Evolutionary conservation across 2,797 vertebrate genomes (phyloP).

Genomic region (Momotus momota): DNA sequence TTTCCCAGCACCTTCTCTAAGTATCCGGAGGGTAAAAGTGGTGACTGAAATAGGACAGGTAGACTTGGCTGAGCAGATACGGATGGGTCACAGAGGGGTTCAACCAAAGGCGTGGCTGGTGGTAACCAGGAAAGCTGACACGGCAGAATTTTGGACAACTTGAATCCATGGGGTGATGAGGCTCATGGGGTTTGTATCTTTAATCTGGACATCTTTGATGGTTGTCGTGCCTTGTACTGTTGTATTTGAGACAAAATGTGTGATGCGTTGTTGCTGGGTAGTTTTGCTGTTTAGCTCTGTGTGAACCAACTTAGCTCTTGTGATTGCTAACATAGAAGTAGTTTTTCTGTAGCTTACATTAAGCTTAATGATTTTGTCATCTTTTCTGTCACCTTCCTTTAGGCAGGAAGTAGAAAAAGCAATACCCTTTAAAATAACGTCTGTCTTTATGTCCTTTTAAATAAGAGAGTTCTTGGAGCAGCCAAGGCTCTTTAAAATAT

Average conservation of each 20-base stretch:
- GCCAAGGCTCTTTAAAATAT: background rate
- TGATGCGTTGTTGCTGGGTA: background rate
- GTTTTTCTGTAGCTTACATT: background rate
- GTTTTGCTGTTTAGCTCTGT: background rate
- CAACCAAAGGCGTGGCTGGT: too few species aligned
- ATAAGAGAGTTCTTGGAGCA: background rate
- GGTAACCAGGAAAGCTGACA: background rate
- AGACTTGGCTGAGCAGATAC: background rate
- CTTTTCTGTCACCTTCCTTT: background rate
- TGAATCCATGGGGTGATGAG: background rate
- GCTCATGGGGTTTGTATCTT: background rate
- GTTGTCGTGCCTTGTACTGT: background rate
- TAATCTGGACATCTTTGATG: background rate
- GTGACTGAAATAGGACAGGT: background rate
- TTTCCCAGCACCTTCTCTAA: accelerated
- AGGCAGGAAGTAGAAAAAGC: background rate
- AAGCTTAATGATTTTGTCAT: background rate
- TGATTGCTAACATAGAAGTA: background rate
- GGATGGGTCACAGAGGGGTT: background rate
- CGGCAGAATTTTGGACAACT: background rate
- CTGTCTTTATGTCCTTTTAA: background rate
- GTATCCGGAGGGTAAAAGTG: background rate
- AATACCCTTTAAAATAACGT: background rate
- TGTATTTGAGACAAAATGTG: background rate
- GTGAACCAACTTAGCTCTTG: background rate